Percentiles rank a stretch among this genome's conserved stretches.
phyloP scores from a whole-genome alignment of 2,888 invertebrate genomes.

The Stenurella melanura region DNA sequence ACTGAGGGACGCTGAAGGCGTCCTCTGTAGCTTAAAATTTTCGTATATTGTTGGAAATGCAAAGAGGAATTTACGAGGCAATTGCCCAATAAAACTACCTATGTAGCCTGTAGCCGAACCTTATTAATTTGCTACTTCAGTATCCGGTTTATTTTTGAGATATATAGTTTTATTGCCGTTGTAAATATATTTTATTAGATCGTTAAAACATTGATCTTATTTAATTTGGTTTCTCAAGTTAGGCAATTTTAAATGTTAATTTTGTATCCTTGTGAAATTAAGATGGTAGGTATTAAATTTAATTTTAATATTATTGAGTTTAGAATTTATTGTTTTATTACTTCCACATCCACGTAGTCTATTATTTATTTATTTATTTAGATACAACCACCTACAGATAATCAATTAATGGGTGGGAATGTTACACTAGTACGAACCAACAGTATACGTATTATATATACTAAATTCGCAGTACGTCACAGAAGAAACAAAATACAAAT shows the following conservation, averaged over 20 bases:
- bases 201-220: neutral
- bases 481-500: too few relatives aligned
- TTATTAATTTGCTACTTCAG: neutral
- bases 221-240: neutral
- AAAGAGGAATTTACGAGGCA: constrained; percentile 30
- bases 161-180: constrained; percentile 9
- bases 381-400: too few relatives aligned
- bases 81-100: constrained; percentile 33
- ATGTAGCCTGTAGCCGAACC: neutral
- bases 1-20: constrained; percentile 18
- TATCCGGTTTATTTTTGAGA: neutral
- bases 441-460: too few relatives aligned
- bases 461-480: too few relatives aligned
- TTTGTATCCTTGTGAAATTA: too few relatives aligned
- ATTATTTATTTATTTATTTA: too few relatives aligned
- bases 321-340: too few relatives aligned
- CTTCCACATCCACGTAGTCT: too few relatives aligned
- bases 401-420: too few relatives aligned
- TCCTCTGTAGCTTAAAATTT: constrained; percentile 25
- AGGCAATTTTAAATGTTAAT: neutral
- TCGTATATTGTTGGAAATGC: constrained; percentile 24
- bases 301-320: too few relatives aligned
- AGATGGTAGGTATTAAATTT: too few relatives aligned
- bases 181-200: constrained; percentile 13
- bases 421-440: too few relatives aligned